These are phyloP conservation scores for Platynereis dumerilii DNA, from an alignment of 2,888 invertebrate genomes.

Conservation along the genomic window DNA sequence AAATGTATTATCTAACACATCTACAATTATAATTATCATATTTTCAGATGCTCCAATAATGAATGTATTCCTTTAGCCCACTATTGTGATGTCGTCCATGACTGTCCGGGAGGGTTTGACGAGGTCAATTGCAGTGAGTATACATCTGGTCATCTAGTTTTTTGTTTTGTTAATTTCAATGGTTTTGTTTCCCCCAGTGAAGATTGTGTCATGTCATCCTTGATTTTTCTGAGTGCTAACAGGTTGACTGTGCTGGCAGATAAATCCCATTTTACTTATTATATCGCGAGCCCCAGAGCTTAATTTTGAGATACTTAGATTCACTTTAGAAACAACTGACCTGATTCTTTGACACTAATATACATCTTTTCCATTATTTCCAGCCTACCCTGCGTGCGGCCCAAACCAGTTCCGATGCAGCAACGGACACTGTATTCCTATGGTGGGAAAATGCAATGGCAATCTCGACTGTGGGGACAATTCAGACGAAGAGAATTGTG, in stretches of 20 bases:
- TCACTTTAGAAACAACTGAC: too few species aligned
- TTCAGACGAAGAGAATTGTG: constrained; percentile 71
- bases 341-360: neutral
- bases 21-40: too few species aligned
- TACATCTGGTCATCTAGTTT: neutral
- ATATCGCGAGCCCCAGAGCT: too few species aligned
- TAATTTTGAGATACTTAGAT: too few species aligned
- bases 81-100: constrained; percentile 4
- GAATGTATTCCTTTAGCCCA: constrained; percentile 6
- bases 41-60: neutral
- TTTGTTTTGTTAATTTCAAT: too few species aligned
- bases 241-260: too few species aligned
- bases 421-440: constrained; percentile 7
- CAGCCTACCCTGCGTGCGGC: constrained; percentile 1
- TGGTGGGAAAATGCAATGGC: neutral
- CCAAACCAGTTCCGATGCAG: neutral
- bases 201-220: too few species aligned
- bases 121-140: constrained; percentile 19
- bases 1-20: too few species aligned
- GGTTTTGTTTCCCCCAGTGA: too few species aligned
- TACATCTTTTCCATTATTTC: neutral
- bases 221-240: too few species aligned
- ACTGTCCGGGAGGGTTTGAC: constrained; percentile 8
- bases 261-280: too few species aligned
- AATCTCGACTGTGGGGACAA: constrained; percentile 56